Percentiles rank a stretch among this genome's conserved stretches.
phyloP scores from a whole-genome alignment of 2,888 invertebrate genomes.

The Kryphioiulus occultus region DNA sequence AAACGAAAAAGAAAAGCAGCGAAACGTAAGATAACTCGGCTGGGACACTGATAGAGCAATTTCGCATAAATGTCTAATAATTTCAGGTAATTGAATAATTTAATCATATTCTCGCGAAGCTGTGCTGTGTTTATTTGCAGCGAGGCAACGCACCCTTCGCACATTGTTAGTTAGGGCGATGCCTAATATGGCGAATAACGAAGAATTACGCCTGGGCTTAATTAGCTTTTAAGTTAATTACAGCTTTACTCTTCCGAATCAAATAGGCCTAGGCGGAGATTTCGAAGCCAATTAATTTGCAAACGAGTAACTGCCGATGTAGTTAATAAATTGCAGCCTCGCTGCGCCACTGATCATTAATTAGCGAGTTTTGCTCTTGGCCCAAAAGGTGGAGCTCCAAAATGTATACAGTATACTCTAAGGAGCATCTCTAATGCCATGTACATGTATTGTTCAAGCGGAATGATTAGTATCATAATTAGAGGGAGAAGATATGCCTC shows the following conservation, averaged over 20 bases:
- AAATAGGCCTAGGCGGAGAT: conserved; percentile 35
- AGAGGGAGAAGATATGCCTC: too few relatives aligned
- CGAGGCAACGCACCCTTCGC: conserved; percentile 1
- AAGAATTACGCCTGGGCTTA: conserved; percentile 35
- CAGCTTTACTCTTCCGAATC: conserved; percentile 31
- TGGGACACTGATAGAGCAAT: conserved; percentile 7
- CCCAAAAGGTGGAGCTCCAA: neutral
- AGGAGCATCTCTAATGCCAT: too few relatives aligned
- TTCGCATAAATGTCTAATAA: conserved; percentile 31
- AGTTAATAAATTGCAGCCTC: conserved; percentile 30
- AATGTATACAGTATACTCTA: neutral
- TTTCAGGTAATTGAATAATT: conserved; percentile 35
- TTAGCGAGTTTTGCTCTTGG: neutral
- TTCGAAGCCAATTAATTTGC: conserved; percentile 35
- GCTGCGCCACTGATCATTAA: neutral
- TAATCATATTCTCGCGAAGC: conserved; percentile 35
- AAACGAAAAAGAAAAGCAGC: conserved; percentile 44
- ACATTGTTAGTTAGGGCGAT: conserved; percentile 25
- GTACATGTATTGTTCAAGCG: too few relatives aligned
- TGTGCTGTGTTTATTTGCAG: neutral
- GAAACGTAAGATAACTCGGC: neutral
- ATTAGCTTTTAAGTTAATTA: conserved; percentile 35
- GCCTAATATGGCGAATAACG: conserved; percentile 35
- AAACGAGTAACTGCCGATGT: conserved; percentile 25
- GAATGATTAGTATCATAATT: too few relatives aligned